phyloP scores from a whole-genome alignment of 2,113 vertebrate species.

The Misgurnus mizolepis region DNA sequence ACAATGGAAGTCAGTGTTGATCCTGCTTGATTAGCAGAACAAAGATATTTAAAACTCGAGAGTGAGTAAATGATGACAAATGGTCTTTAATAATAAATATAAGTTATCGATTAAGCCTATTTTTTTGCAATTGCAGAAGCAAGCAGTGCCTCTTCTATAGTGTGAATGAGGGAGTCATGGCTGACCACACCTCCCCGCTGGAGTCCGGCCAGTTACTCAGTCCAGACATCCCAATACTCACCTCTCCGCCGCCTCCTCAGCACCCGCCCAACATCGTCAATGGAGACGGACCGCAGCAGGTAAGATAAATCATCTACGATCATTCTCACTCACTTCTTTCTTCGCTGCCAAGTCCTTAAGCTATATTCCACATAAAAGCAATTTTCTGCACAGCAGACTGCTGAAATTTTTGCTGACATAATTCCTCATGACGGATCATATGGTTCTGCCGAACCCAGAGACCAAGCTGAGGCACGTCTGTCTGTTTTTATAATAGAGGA shows the following conservation, averaged over 20 bases:
- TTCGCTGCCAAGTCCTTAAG: neutral
- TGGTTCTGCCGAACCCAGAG: neutral
- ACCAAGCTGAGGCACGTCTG: neutral
- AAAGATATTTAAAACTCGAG: too few relatives aligned
- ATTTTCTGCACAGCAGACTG: neutral
- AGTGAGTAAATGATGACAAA: too few relatives aligned
- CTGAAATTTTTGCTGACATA: constrained; percentile 10
- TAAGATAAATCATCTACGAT: constrained; percentile 58
- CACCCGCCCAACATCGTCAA: constrained; percentile 80
- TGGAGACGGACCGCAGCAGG: constrained; percentile 94
- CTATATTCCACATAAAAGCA: constrained; percentile 4
- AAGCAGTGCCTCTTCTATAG: constrained; percentile 70
- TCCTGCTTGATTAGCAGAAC: too few relatives aligned
- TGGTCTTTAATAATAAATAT: too few relatives aligned
- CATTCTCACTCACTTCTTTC: neutral
- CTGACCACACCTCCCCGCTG: constrained; percentile 92
- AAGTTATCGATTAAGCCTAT: too few relatives aligned
- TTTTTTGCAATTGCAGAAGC: constrained; percentile 32
- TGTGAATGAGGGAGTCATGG: constrained; percentile 91
- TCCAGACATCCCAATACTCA: constrained; percentile 89
- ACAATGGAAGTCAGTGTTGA: too few relatives aligned
- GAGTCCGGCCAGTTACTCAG: constrained; percentile 90
- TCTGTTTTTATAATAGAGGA: neutral
- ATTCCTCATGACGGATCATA: neutral
- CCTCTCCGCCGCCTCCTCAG: constrained; percentile 77